phyloP scores from a whole-genome alignment of 2,888 invertebrate species.

The Spisula solida region DNA sequence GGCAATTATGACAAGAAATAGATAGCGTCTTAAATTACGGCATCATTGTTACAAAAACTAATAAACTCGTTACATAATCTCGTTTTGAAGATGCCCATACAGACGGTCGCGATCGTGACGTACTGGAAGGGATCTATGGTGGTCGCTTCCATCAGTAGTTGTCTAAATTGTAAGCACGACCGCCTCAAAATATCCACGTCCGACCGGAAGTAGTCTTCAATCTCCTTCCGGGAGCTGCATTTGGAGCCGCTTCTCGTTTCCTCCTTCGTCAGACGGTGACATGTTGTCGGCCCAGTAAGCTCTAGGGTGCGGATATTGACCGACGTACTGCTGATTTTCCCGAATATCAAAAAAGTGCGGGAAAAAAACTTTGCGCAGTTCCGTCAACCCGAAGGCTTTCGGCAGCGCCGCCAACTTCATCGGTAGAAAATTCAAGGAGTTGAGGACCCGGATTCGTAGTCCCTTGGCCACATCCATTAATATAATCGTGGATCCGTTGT shows the following conservation, averaged over 20 bases:
- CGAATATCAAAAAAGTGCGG: constrained; percentile 65
- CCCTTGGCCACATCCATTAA: constrained; percentile 54
- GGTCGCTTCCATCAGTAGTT: constrained; percentile 47
- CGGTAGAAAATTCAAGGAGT: constrained; percentile 64
- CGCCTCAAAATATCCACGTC: constrained; percentile 56
- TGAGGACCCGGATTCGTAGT: constrained; percentile 53
- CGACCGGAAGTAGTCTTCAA: constrained; percentile 49
- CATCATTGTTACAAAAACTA: no score
- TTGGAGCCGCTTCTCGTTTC: constrained; percentile 38
- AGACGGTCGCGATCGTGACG: constrained; percentile 55
- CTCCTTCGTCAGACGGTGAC: no score
- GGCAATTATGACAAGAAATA: no score
- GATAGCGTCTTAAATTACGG: no score
- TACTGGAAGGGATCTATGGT: constrained; percentile 61
- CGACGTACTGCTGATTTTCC: constrained; percentile 61
- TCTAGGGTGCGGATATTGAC: constrained; percentile 50
- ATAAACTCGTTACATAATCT: no score
- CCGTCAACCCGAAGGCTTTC: constrained; percentile 58
- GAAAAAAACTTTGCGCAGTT: constrained; percentile 64
- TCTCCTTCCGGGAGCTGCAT: constrained; percentile 56
- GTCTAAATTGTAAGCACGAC: constrained; percentile 56
- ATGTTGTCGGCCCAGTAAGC: constrained; percentile 39
- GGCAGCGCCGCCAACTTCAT: constrained; percentile 65
- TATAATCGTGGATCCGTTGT: constrained; percentile 57
- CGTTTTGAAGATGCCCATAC: constrained; percentile 54